These are phyloP conservation scores for Pachyuromys duprasi DNA, from an alignment of 2,797 vertebrate genomes.

Conservation along the genomic window DNA sequence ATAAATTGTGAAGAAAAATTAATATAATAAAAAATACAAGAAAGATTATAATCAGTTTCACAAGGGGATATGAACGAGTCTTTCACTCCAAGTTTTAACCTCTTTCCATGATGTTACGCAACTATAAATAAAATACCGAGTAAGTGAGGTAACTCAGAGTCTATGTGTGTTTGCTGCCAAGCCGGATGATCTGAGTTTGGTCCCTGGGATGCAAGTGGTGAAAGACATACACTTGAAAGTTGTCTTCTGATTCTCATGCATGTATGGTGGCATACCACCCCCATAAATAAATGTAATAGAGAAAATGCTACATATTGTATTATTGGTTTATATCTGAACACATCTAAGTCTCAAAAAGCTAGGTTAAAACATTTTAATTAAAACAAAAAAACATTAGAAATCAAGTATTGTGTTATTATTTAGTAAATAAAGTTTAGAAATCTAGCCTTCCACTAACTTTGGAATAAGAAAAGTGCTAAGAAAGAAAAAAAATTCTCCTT, in stretches of 20 bases:
- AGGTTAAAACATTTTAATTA: background rate
- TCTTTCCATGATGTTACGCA: background rate
- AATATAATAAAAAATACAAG: no score
- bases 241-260: background rate
- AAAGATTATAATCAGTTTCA: background rate
- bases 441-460: constrained; percentile 36
- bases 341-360: constrained; percentile 52
- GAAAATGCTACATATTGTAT: constrained; percentile 26
- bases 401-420: constrained; percentile 52
- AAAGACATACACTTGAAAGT: background rate
- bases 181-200: background rate
- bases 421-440: constrained; percentile 62
- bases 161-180: background rate
- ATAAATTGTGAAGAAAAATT: no score
- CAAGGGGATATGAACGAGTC: background rate
- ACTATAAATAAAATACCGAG: background rate
- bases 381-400: constrained; percentile 40
- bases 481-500: background rate
- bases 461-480: background rate
- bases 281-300: background rate
- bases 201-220: background rate
- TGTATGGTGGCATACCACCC: accelerated
- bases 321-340: constrained; percentile 8
- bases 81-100: constrained; percentile 27
- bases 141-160: background rate